Base-by-base conservation (phyloP, 2,888 invertebrate species). In the Tenthredo mesomela region DNA sequence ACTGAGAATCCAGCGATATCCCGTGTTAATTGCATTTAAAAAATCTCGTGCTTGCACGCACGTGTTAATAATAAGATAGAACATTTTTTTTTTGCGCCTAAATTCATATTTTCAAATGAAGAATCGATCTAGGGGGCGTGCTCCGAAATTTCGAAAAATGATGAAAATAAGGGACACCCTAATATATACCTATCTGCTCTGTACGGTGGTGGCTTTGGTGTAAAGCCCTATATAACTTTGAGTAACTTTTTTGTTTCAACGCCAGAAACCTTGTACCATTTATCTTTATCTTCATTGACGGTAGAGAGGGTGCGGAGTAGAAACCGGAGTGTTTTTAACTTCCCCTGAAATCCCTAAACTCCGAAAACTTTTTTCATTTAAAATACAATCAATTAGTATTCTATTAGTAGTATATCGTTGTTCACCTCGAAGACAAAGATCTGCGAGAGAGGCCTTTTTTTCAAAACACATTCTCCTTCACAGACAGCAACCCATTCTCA, bases 361-460 rank as follows among this genome's bases (percentile, higher is more conserved):
- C 12, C 33, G 29, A 77, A 54, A 50, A 50, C 50, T 77, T 77
- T 77, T 77, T 50, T 77, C 77, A 77, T 77, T 77, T 54, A 50
- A 77, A 77, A 50, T n/a, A 29, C 54, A 29, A 50, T 77, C 77
- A 77, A 77, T 77, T 50, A 47, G 47, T 73, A 43, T 73, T 12
- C n/a, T 43, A 43, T 73, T 25, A 25, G 73, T 40, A 73, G 73
- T 47, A 47, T 73, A 12, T 73, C 43, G 73, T 73, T 47, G 43
- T 73, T 73, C 25, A 43, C 43, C 43, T 73, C 73, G n/a, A 43
- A 73, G 43, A 67, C 18, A 67, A 73, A 40, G 12, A 25, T 73
- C n/a, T 73, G 10, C 40, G 15, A 43, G 21, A 73, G 5, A 25
- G 10, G 10, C 71, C 18, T n/a, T 71, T 37, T 40, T 9, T 37